These are phyloP conservation scores for Pollenia labialis DNA, from an alignment of 2,888 invertebrate genomes.

Conservation along the genomic window DNA sequence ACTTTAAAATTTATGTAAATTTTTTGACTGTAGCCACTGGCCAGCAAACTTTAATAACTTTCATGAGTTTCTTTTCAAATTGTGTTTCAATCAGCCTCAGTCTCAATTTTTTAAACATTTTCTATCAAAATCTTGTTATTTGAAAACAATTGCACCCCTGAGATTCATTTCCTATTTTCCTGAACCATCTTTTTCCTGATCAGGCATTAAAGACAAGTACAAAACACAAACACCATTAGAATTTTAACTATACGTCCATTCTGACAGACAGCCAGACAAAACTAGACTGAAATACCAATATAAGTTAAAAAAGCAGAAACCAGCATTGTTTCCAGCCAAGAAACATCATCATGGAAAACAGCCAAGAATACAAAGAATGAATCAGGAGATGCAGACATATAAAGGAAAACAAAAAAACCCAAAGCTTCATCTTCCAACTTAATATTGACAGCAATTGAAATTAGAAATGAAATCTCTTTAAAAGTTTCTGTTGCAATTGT, in stretches of 20 bases:
- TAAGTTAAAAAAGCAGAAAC: neutral
- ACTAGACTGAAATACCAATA: conserved; percentile 33
- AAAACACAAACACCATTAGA: neutral
- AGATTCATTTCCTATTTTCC: conserved; percentile 41
- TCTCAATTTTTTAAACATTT: neutral
- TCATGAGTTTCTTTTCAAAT: neutral
- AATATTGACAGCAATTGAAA: conserved; percentile 55
- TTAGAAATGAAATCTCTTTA: conserved; percentile 32
- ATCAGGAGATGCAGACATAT: conserved; percentile 5
- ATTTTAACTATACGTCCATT: neutral
- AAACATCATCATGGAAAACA: conserved; percentile 35
- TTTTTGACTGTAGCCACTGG: neutral
- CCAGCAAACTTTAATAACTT: neutral
- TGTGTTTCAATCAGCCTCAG: neutral
- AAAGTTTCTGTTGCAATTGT: conserved; percentile 1
- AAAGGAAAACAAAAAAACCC: conserved; percentile 1
- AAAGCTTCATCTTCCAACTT: neutral
- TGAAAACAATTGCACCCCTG: conserved; percentile 41
- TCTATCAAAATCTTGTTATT: conserved; percentile 1
- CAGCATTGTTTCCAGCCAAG: neutral
- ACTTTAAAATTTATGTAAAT: neutral
- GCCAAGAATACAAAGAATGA: conserved; percentile 3
- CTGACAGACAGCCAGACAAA: conserved; percentile 32
- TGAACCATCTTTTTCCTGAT: neutral
- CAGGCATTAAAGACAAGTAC: conserved; percentile 5